Evolutionary conservation across 2,113 vertebrate species (phyloP).

Genomic region (Sceloporus undulatus): DNA sequence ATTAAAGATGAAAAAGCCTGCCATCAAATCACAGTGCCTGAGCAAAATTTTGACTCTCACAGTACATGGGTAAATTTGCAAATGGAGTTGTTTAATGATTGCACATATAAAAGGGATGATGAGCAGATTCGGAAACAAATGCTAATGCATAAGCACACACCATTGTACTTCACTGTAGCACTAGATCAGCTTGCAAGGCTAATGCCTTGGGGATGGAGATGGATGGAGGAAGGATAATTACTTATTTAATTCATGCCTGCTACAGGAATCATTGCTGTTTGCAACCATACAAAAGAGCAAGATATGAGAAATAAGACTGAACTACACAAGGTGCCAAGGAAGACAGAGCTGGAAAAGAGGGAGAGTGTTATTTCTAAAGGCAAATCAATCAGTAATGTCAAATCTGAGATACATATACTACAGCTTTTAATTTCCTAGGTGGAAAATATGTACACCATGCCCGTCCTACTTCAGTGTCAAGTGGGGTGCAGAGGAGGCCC

Average conservation of each 20-base stretch:
- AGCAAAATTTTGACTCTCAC: constrained; percentile 37
- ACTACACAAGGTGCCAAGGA: not conserved
- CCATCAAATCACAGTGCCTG: constrained; percentile 4
- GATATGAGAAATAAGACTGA: not conserved
- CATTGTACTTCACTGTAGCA: constrained; percentile 19
- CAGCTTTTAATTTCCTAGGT: not conserved
- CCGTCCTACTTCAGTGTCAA: not conserved
- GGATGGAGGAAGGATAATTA: constrained; percentile 1
- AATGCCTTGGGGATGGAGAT: not conserved
- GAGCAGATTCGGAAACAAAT: constrained; percentile 22
- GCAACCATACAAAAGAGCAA: constrained; percentile 24
- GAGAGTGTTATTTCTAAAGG: not conserved
- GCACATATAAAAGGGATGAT: not conserved
- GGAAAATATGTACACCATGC: not conserved
- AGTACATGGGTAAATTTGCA: constrained; percentile 27
- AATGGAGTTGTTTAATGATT: constrained; percentile 33
- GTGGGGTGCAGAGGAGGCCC: not conserved
- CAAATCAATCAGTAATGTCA: not conserved
- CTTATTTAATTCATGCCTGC: constrained; percentile 31
- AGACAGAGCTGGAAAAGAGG: not conserved
- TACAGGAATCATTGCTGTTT: constrained; percentile 30
- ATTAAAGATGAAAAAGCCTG: constrained; percentile 49
- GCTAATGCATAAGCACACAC: constrained; percentile 22
- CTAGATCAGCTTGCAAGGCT: not conserved
- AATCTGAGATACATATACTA: not conserved